A percentile compares a stretch with the other conserved stretches of the same genome.
Evolutionary conservation across 53 echinoderm and acorn worm genomes (phyloP).

Genomic region (Temnopleurus reevesii): DNA sequence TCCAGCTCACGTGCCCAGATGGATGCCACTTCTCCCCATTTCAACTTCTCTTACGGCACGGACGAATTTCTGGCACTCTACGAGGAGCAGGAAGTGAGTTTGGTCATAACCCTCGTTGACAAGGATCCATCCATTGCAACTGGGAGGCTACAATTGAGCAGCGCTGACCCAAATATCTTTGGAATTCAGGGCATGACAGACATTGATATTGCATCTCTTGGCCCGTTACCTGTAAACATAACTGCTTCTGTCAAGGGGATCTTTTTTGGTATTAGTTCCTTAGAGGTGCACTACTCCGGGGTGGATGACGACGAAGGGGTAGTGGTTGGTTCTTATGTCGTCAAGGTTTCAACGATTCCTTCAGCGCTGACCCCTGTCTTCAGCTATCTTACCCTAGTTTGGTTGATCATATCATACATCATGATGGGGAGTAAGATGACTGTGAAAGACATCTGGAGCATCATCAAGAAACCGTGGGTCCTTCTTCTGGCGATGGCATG

Average conservation of each 20-base stretch:
- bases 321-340: slow-evolving; percentile 2
- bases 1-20: background rate
- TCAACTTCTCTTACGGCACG: slow-evolving; percentile 23
- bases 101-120: background rate
- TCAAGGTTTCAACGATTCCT: slow-evolving; percentile 54
- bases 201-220: background rate
- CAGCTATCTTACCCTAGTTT: slow-evolving; percentile 62
- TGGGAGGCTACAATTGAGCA: slow-evolving; percentile 20
- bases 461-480: slow-evolving; percentile 63
- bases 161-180: slow-evolving; percentile 14
- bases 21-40: background rate
- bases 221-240: background rate
- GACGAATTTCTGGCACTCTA: slow-evolving; percentile 5
- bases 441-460: slow-evolving; percentile 56
- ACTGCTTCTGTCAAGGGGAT: slow-evolving; percentile 15
- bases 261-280: background rate
- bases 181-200: background rate
- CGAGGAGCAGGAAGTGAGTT: background rate
- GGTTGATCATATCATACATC: slow-evolving; percentile 73
- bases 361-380: slow-evolving; percentile 61
- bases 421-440: slow-evolving; percentile 81
- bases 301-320: background rate
- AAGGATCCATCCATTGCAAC: slow-evolving; percentile 4
- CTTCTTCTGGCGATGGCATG: slow-evolving; percentile 70
- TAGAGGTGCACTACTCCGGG: slow-evolving; percentile 3